phyloP scores from a whole-genome alignment of 2,113 vertebrate genomes.

The Microtus oregoni region DNA sequence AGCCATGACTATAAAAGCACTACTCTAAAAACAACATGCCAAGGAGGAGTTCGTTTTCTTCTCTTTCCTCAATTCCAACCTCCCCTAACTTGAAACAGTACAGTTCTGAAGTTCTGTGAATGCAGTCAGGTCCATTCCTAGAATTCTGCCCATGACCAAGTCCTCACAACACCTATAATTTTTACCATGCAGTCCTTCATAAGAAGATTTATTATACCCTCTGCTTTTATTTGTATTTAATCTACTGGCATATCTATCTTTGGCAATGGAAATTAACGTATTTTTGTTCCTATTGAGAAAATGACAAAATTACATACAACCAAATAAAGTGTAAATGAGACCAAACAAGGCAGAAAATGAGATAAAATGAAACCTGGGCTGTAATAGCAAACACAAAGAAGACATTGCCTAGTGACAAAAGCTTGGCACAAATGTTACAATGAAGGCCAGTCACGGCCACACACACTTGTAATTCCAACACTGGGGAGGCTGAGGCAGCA shows the following conservation, averaged over 20 bases:
- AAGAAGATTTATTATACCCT: slow-evolving; percentile 16
- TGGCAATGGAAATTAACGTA: slow-evolving; percentile 5
- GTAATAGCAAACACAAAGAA: neutral
- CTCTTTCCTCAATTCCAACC: slow-evolving; percentile 13
- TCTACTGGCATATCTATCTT: neutral
- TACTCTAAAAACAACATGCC: neutral
- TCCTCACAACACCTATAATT: neutral
- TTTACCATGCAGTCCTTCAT: neutral
- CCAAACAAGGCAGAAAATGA: slow-evolving; percentile 29
- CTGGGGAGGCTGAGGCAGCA: neutral
- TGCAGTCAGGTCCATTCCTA: neutral
- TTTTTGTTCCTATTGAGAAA: slow-evolving; percentile 26
- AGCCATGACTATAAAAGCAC: slow-evolving; percentile 11
- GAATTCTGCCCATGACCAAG: neutral
- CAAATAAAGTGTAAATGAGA: slow-evolving; percentile 57
- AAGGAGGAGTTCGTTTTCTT: neutral
- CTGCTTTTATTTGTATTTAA: slow-evolving; percentile 27
- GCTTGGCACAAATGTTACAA: neutral
- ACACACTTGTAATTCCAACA: neutral
- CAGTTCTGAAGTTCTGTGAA: neutral
- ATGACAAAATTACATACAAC: slow-evolving; percentile 44
- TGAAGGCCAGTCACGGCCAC: neutral
- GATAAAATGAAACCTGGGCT: neutral
- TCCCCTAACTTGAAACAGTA: neutral
- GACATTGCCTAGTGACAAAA: neutral